A percentile compares a stretch with the other conserved stretches of the same genome.
These are phyloP conservation scores for Abramis brama DNA, from an alignment of 2,113 vertebrate genomes.

Conservation along the genomic window DNA sequence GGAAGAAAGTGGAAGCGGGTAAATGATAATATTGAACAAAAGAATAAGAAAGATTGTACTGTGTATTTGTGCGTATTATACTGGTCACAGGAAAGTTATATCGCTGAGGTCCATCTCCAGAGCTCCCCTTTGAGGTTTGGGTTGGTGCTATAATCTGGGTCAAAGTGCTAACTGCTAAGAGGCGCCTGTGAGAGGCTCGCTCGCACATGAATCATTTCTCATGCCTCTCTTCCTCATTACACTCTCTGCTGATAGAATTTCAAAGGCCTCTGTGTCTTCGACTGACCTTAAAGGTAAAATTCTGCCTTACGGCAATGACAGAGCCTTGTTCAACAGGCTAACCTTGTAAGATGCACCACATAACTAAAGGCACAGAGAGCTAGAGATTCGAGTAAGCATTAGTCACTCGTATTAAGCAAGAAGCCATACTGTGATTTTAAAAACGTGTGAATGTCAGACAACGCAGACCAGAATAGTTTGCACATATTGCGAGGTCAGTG, in stretches of 20 bases:
- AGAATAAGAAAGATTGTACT: conserved; percentile 6
- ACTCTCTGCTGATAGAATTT: conserved; percentile 48
- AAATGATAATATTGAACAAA: conserved; percentile 5
- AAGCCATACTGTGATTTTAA: neutral
- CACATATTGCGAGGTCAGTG: neutral
- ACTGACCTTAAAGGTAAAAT: conserved; percentile 57
- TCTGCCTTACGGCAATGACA: conserved; percentile 15
- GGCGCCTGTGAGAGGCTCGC: conserved; percentile 63
- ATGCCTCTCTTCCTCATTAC: conserved; percentile 61
- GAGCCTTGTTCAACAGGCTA: conserved; percentile 23
- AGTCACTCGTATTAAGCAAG: conserved; percentile 14
- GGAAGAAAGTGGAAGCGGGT: neutral
- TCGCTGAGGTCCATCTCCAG: conserved; percentile 54
- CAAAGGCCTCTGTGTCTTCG: conserved; percentile 46
- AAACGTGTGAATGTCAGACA: neutral
- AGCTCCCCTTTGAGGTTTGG: conserved; percentile 61
- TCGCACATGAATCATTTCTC: conserved; percentile 63
- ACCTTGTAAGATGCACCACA: conserved; percentile 33
- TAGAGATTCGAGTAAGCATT: conserved; percentile 12
- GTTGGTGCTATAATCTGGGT: conserved; percentile 73
- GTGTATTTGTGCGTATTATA: conserved; percentile 50
- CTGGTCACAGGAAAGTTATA: conserved; percentile 53
- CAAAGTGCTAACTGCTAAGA: conserved; percentile 72
- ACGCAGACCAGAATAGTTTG: neutral
- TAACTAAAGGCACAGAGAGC: neutral